Evolutionary conservation across 1,140 invertebrate species (phyloP).

Genomic region (Hypsibius dujardini): DNA sequence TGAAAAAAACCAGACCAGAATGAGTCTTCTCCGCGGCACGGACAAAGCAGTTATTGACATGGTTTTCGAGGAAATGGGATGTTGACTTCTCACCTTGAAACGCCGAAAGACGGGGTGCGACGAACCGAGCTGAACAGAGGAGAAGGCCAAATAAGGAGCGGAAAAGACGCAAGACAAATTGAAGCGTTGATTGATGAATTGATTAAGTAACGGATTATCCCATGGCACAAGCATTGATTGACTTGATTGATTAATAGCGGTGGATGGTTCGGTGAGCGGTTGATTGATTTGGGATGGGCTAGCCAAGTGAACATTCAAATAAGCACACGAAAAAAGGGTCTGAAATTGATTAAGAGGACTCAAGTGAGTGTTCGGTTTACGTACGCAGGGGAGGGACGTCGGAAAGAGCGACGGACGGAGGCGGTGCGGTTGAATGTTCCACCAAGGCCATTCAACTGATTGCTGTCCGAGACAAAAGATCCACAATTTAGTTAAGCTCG

Average conservation of each 20-base stretch:
- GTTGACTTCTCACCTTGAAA: slow-evolving; percentile 6
- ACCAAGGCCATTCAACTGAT: not conserved
- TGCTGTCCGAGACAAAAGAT: not conserved
- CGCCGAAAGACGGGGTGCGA: not conserved
- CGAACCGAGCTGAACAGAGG: not conserved
- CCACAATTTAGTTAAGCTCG: not conserved
- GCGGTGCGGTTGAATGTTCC: slow-evolving; percentile 5
- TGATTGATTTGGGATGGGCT: too few relatives aligned
- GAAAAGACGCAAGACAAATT: too few relatives aligned
- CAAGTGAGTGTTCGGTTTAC: not conserved
- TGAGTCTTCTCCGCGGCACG: too few relatives aligned
- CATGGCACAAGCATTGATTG: too few relatives aligned
- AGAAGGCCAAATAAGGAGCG: too few relatives aligned
- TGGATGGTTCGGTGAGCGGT: too few relatives aligned
- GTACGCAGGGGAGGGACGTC: slow-evolving; percentile 13
- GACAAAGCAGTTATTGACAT: too few relatives aligned
- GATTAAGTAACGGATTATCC: too few relatives aligned
- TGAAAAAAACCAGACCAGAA: too few relatives aligned
- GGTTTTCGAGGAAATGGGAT: not conserved
- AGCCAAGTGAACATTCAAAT: too few relatives aligned
- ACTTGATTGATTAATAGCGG: too few relatives aligned
- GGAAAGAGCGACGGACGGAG: slow-evolving; percentile 5
- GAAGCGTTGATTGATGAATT: too few relatives aligned
- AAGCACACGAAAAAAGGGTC: not conserved
- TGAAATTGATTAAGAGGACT: not conserved